These are phyloP conservation scores for Pardosa pseudoannulata DNA, from an alignment of 2,888 invertebrate species.

Conservation along the genomic window DNA sequence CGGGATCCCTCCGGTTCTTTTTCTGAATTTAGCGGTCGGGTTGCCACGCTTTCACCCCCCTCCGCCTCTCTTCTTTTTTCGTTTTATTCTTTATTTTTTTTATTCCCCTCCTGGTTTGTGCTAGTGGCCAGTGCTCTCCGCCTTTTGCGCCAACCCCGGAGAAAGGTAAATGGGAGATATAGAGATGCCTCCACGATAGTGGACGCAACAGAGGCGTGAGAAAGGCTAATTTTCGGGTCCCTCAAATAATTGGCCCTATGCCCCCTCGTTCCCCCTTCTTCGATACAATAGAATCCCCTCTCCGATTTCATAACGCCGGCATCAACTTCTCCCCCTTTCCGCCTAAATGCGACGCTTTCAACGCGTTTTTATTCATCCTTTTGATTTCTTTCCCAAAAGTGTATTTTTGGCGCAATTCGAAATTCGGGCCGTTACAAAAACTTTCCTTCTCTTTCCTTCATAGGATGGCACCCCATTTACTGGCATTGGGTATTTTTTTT, in stretches of 20 bases:
- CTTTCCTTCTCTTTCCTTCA: conserved; percentile 37
- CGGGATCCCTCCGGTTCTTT: conserved; percentile 33
- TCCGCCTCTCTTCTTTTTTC: neutral
- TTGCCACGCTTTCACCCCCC: conserved; percentile 7
- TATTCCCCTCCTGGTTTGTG: neutral
- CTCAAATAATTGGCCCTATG: conserved; percentile 46
- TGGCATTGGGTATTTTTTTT: neutral
- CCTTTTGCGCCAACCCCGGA: conserved; percentile 50
- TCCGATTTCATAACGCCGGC: conserved; percentile 4
- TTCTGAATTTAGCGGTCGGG: neutral
- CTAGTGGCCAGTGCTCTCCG: conserved; percentile 47
- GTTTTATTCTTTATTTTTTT: no score
- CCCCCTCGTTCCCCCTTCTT: conserved; percentile 1
- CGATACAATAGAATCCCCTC: conserved; percentile 20
- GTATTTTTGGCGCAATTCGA: conserved; percentile 4
- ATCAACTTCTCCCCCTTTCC: neutral
- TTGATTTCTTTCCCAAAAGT: neutral
- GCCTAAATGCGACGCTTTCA: conserved; percentile 36
- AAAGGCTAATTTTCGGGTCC: conserved; percentile 60
- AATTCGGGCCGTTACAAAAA: conserved; percentile 50
- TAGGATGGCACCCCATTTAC: conserved; percentile 47
- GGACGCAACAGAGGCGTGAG: conserved; percentile 64
- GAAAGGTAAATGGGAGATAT: no score
- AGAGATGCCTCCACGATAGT: conserved; percentile 50
- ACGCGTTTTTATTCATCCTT: neutral